These are phyloP conservation scores for Zoanthus solanderi DNA, from an alignment of 92 coral and sea anemone species.

Conservation along the genomic window DNA sequence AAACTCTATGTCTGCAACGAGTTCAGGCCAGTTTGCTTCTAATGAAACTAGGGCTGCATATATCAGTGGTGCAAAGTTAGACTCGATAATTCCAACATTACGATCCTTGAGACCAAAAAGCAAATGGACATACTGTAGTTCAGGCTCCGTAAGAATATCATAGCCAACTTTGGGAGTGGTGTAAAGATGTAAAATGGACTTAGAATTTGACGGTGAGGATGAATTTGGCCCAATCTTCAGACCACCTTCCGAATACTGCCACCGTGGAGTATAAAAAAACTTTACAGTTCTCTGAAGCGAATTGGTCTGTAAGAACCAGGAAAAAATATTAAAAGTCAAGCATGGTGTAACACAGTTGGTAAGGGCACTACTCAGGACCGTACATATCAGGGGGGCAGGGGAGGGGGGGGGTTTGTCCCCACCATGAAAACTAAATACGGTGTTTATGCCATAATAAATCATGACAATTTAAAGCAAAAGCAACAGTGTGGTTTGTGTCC, in stretches of 20 bases:
- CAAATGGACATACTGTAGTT: constrained; percentile 58
- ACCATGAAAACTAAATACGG: too few relatives aligned
- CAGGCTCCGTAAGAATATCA: constrained; percentile 61
- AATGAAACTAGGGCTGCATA: constrained; percentile 61
- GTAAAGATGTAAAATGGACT: constrained; percentile 64
- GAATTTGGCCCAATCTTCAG: constrained; percentile 65
- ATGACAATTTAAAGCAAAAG: too few relatives aligned
- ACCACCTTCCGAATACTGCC: constrained; percentile 59
- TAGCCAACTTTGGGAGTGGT: constrained; percentile 60
- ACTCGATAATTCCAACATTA: constrained; percentile 61
- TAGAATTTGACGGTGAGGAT: constrained; percentile 62
- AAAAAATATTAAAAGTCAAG: neutral
- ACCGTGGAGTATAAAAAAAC: constrained; percentile 64
- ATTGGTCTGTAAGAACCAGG: constrained; percentile 32
- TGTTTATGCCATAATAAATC: too few relatives aligned
- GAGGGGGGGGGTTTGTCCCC: too few relatives aligned
- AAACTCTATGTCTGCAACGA: constrained; percentile 51
- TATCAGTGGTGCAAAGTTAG: constrained; percentile 66
- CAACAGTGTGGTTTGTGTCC: too few relatives aligned
- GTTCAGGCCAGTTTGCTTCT: constrained; percentile 55
- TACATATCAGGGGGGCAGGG: too few relatives aligned
- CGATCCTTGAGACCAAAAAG: constrained; percentile 66
- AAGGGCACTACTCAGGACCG: too few relatives aligned
- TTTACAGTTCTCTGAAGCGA: constrained; percentile 62
- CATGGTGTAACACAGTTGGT: too few relatives aligned